Base-by-base conservation (phyloP, 2,113 vertebrate species). In the Gasterosteus nipponicus region DNA sequence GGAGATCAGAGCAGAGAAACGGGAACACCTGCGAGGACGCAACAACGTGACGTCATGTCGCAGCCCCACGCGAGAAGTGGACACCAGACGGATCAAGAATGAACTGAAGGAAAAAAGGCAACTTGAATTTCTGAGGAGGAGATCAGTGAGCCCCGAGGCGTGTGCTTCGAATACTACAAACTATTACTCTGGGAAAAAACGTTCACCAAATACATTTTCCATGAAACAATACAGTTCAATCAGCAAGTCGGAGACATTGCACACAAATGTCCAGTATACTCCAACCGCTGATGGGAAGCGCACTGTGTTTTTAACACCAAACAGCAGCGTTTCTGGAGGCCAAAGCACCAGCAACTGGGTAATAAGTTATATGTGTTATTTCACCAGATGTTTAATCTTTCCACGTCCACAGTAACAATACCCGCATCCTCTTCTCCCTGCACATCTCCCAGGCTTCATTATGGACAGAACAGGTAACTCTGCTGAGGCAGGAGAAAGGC, bases 1-100 rank as follows among this genome's bases (percentile, higher is more conserved):
- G 15, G 90, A 92, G 35, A 39, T 83, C 49, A 89, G 94, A 75
- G 92, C 93, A 7, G 81, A 87, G 73, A 93, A 85, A 81, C 92
- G 85, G 16, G 89, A 93, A 79, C 67, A 84, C 73, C 85, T 94
- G 35, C 78, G 93, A 62, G 88, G 92, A 53, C 90, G 93, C 0
- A 93, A 93, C 88, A 95, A 95, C 22, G 70, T 80, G 8, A 95
- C 94, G n/a, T 91, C 81, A 7, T 95, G 94, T 46, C 87, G 94
- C 31, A 95, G 93, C 83, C 93, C 87, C 0, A 81, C 89, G 0
- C 87, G 89, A 73, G 91, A 90, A 2, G 3, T 82, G 14, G 78
- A 92, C 67, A 73, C 89, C 1, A 87, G 63, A 12, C 64, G 47
- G 81, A 86, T 93, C 9, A 93, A 93, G 73, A 85, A 77, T 10